Evolutionary conservation across 1,140 invertebrate species (phyloP), one percentile per base, ranked within the genome.

Genomic region (Drosophila truncata): DNA sequence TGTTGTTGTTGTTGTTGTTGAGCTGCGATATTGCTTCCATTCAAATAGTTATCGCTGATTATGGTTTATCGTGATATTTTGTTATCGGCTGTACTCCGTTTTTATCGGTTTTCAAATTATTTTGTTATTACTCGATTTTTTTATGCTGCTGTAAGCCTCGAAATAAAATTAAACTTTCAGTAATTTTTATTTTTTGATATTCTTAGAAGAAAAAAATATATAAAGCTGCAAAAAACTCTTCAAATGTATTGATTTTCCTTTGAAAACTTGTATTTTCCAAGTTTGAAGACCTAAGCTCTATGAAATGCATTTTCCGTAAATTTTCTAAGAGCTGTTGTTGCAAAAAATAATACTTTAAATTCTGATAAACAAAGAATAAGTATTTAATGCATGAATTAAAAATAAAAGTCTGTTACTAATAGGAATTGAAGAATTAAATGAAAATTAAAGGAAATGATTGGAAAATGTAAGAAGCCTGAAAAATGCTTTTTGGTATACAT

Each of bases 11-110:
- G 18, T 25, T 65, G 50, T 23, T 41, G 6, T 72, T 72, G 61
- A 33, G 58, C 71, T 52, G 59, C 77, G 79, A 84, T 81, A 74
- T 85, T 84, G 72, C 82, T 84, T 84, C 81, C 81, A 84, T 84
- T 84, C 81, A 84, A 84, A 84, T 81, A 80, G 79, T 80, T 84
- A 27, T 73, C 54, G 46, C 57, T 50, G 39, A 16, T 50, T 63
- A 49, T 47, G 29, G 31, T 55, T 35, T 65, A 44, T 59, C 49
- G 42, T 18, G 13, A 67, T 33, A 49, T 44, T 44, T 23, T 33
- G 10, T 31, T 54, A 20, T 35, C 33, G 46, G 9, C 29, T 33
- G 16, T 11, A 18, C 2, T 33, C 29, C 16, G 33, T 13, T 25
- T 44, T n/a, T 7, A 20, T 18, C 1, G 18, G 2, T 13, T 14